Percentiles rank a stretch among this genome's conserved stretches.
Evolutionary conservation across 2,797 vertebrate species (phyloP).

Genomic region (Notoglanidium macrostoma): DNA sequence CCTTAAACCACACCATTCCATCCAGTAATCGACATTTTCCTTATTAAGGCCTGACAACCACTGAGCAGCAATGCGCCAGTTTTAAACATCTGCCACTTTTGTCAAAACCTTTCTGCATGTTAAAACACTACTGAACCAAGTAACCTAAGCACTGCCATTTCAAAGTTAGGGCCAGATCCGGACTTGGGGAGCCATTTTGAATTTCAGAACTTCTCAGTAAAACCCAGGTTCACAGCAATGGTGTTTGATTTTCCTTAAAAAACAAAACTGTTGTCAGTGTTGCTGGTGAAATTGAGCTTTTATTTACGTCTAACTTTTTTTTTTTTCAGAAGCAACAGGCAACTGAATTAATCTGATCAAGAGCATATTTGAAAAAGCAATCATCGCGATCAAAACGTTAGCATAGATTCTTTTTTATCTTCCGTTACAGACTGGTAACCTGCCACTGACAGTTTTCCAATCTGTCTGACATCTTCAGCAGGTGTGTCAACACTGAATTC

Average conservation of each 20-base stretch:
- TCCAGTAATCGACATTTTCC: background rate
- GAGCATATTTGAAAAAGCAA: background rate
- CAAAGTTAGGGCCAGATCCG: conserved; percentile 30
- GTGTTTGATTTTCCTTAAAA: background rate
- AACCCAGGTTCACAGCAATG: background rate
- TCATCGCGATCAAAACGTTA: too few species aligned
- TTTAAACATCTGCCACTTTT: conserved; percentile 16
- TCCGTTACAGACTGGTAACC: background rate
- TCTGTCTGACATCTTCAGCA: conserved; percentile 15
- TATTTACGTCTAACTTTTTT: background rate
- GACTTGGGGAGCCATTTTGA: conserved; percentile 16
- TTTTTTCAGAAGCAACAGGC: background rate
- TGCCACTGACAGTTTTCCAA: background rate
- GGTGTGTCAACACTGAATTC: background rate
- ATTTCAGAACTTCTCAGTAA: background rate
- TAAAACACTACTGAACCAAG: conserved; percentile 39
- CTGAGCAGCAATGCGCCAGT: background rate
- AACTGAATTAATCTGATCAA: background rate
- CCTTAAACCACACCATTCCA: conserved; percentile 19
- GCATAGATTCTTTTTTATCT: background rate
- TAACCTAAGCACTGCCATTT: conserved; percentile 20
- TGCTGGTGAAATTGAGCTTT: background rate
- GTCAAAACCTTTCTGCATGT: conserved; percentile 48
- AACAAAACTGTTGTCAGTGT: background rate
- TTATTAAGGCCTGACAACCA: background rate